Evolutionary conservation across 37 sponge, comb jelly and placozoan species (phyloP), one percentile per base, ranked within the genome.

Genomic region (Theonella swinhoei): DNA sequence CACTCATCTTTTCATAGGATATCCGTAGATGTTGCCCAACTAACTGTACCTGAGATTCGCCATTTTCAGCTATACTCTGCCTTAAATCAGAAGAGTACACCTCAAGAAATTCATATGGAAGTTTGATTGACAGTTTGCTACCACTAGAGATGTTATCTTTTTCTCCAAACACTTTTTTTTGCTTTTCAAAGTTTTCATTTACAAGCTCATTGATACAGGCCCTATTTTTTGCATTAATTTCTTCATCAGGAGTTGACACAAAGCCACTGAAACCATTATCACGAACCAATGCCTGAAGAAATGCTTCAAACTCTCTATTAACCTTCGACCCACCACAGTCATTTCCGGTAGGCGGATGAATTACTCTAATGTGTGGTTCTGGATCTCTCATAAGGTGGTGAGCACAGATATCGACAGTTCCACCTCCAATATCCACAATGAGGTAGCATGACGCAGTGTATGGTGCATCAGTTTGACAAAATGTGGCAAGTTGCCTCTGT

Each of bases 401-500:
- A 31, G 87, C 75, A 0, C 80, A 72, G 29, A 87, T 80, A 39
- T 87, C 87, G 8, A 87, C 87, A 29, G 87, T 87, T 11, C 87
- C 87, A 32, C 87, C 87, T 32, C 87, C 87, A 64, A 87, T 73
- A 28, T 87, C 87, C 0, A 87, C 73, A 8, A 87, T 29, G 3
- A 87, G 43, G 64, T 87, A 87, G 4, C 38, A 60, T 33, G 70
- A 59, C 26, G 86, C 41, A n/a, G 61, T 70, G 26, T 24, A 37
- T 1, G 41, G n/a, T 17, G 7, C 14, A 47, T 47, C 24, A 32
- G 64, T 28, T 7, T 23, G 8, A 7, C 19, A 5, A 30, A 54
- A 41, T 23, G 71, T 42, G 31, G 86, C 78, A 3, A 74, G 33
- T 5, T 54, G 60, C n/a, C 62, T 59, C 20, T 42, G 72, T 34